Percentiles rank a stretch among this genome's conserved stretches.
phyloP scores from a whole-genome alignment of 2,888 invertebrate species.

The Mylabris sibirica region DNA sequence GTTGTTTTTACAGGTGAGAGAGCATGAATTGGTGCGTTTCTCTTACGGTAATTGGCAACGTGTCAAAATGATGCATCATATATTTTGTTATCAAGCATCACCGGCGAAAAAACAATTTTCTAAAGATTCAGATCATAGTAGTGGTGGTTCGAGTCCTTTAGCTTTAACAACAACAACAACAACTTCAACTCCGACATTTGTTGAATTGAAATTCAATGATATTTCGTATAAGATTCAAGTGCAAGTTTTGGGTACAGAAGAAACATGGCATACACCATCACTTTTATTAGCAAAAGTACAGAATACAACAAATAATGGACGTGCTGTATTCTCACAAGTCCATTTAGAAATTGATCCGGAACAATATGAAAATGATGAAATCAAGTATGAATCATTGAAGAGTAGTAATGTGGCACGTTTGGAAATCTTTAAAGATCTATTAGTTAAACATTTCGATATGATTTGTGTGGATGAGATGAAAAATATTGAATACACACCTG shows the following conservation, averaged over 20 bases:
- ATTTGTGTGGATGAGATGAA: conserved; percentile 63
- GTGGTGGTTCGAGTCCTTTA: conserved; percentile 58
- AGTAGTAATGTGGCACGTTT: conserved; percentile 75
- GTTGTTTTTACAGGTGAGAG: conserved; percentile 69
- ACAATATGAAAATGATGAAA: conserved; percentile 70
- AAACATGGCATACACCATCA: conserved; percentile 88
- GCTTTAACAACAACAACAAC: conserved; percentile 47
- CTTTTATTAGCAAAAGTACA: conserved; percentile 73
- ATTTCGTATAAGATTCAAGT: conserved; percentile 76
- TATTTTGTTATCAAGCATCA: conserved; percentile 87
- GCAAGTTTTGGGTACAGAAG: conserved; percentile 81
- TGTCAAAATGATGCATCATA: conserved; percentile 86
- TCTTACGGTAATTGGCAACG: conserved; percentile 85
- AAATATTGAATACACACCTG: conserved; percentile 66
- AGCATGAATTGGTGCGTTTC: conserved; percentile 83
- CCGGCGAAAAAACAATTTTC: conserved; percentile 84
- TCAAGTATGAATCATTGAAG: conserved; percentile 66
- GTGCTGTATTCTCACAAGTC: conserved; percentile 84
- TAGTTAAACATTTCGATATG: conserved; percentile 74
- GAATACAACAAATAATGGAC: conserved; percentile 69
- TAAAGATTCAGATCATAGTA: conserved; percentile 69
- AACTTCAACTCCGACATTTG: conserved; percentile 55
- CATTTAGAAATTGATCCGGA: conserved; percentile 82
- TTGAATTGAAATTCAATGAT: conserved; percentile 62
- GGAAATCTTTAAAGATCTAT: conserved; percentile 79